Percentiles rank a stretch among this genome's conserved stretches.
phyloP scores from a whole-genome alignment of 2,113 vertebrate species.

The Percina caprodes region DNA sequence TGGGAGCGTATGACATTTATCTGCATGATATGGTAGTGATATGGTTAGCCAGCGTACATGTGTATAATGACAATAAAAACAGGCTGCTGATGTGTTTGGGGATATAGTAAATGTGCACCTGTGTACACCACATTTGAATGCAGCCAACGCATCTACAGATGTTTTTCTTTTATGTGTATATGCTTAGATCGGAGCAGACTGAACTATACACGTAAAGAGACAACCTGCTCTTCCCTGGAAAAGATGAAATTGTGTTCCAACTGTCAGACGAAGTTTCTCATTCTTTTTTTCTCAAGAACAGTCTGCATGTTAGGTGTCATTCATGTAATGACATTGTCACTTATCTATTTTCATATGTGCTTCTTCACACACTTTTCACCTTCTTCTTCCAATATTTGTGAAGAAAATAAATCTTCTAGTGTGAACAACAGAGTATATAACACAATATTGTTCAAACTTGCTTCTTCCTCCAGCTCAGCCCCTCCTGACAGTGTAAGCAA shows the following conservation, averaged over 20 bases:
- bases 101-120: conserved; percentile 35
- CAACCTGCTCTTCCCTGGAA: conserved; percentile 28
- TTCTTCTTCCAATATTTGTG: conserved; percentile 34
- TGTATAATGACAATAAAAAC: conserved; percentile 70
- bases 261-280: conserved; percentile 38
- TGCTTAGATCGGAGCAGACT: conserved; percentile 29
- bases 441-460: conserved; percentile 2
- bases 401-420: not conserved
- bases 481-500: conserved; percentile 38
- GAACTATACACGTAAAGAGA: conserved; percentile 23
- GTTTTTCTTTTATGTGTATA: conserved; percentile 19
- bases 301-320: conserved; percentile 35
- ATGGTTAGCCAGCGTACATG: conserved; percentile 59
- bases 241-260: conserved; percentile 56
- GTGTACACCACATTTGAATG: conserved; percentile 45
- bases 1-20: conserved; percentile 71
- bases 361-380: conserved; percentile 37
- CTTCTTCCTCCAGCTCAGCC: conserved; percentile 20
- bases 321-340: conserved; percentile 49
- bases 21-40: conserved; percentile 61
- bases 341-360: conserved; percentile 57
- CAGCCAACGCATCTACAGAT: conserved; percentile 3
- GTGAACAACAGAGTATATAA: conserved; percentile 11
- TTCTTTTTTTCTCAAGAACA: conserved; percentile 34
- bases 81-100: conserved; percentile 45